Conservation (phyloP, 2,113 vertebrate species). For the Chlamydotis undulata region DNA sequence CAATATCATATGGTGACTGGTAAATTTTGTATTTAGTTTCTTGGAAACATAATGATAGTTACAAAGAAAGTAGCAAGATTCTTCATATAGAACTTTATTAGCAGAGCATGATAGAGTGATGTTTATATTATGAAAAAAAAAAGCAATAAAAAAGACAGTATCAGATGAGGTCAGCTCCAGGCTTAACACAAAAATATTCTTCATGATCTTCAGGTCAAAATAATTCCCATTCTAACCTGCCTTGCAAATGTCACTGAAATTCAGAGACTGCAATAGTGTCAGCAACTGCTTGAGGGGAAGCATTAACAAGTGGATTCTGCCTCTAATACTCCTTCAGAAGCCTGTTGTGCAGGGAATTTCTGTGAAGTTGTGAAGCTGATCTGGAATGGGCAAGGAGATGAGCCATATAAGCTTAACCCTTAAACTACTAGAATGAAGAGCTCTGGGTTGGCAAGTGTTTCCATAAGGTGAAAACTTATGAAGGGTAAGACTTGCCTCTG, state of each 20-base stretch:
- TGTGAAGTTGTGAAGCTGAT: background rate
- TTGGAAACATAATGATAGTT: background rate
- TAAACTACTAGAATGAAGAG: background rate
- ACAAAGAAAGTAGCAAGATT: background rate
- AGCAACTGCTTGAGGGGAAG: background rate
- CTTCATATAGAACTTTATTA: background rate
- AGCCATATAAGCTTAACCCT: background rate
- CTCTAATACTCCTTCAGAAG: conserved; percentile 11
- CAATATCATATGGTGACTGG: background rate
- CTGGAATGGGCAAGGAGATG: background rate
- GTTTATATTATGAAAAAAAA: background rate
- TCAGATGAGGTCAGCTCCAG: background rate
- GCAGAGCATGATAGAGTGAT: background rate
- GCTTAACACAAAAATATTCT: background rate
- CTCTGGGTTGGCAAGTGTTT: background rate
- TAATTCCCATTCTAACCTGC: background rate
- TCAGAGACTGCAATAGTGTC: background rate
- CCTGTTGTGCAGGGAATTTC: background rate
- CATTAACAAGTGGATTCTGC: background rate
- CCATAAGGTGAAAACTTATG: background rate
- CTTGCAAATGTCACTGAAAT: background rate
- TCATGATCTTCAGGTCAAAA: background rate
- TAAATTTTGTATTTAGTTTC: background rate
- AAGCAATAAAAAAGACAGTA: background rate
- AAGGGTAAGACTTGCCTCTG: background rate